Evolutionary conservation across 2,888 invertebrate species (phyloP), one percentile per base, ranked within the genome.

Genomic region (Anodontia alba): DNA sequence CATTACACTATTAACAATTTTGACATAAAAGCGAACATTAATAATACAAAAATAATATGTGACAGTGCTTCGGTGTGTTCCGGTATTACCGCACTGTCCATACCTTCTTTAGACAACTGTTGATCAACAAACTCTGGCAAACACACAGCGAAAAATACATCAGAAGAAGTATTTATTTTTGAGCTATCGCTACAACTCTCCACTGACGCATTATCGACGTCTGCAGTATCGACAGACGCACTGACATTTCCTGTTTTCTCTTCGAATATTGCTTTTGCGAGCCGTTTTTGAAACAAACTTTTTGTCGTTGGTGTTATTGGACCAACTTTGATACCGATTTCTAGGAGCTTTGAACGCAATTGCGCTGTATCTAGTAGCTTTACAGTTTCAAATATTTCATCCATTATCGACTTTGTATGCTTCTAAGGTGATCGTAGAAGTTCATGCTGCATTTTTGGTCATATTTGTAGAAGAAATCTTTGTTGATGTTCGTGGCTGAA

Each of bases 291-390:
- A 81, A 90, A 90, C 5, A 91, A 57, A 8, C 66, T 66, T 57
- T 84, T 88, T 31, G 89, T 87, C 7, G 85, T 78, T 20, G 82
- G 79, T 26, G 87, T 76, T 68, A 91, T 88, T 23, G 91, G 91
- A n/a, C 91, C 91, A 62, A 90, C 89, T 46, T 78, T 84, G 33
- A 89, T 88, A 8, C 91, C 91, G 66, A 81, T 49, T 70, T 89
- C 86, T 17, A 75, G 51, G 20, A 91, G 73, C 74, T 88, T 84
- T 26, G 66, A 38, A 33, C 90, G 80, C 26, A 91, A 75, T n/a
- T 89, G 84, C n/a, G 78, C 62, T n/a, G 78, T 76, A 69, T 85
- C 84, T 33, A 88, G 79, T 46, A 70, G 69, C 75, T 88, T 80
- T 23, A 91, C 85, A 66, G 78, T 79, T 46, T 84, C 75, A 42